Evolutionary conservation across 2,797 vertebrate species (phyloP).

Genomic region (Pseudopleuronectes americanus): DNA sequence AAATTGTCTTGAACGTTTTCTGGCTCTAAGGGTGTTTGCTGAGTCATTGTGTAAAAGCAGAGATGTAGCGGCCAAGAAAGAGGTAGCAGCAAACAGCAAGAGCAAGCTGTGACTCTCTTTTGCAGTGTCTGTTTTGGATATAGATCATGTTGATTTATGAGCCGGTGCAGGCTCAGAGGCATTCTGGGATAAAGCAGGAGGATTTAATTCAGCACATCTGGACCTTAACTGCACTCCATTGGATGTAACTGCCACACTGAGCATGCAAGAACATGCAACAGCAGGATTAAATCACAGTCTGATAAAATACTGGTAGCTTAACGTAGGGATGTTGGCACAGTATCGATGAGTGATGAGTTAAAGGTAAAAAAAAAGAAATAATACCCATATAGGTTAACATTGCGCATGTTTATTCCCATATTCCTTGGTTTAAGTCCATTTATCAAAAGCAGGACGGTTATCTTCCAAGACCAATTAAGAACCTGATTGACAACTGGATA

Average conservation of each 20-base stretch:
- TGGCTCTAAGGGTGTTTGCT: constrained; percentile 46
- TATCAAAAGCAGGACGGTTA: neutral
- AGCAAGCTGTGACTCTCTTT: constrained; percentile 35
- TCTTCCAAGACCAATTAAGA: neutral
- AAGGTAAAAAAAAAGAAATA: neutral
- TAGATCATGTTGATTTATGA: constrained; percentile 71
- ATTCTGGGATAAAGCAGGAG: constrained; percentile 65
- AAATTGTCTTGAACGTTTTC: constrained; percentile 28
- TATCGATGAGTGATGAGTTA: neutral
- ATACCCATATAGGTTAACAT: neutral
- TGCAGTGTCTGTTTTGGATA: constrained; percentile 36
- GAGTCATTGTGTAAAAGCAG: constrained; percentile 62
- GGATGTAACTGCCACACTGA: constrained; percentile 22
- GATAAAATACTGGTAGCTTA: neutral
- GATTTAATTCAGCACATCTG: constrained; percentile 79
- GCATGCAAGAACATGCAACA: constrained; percentile 2
- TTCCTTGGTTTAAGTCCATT: neutral
- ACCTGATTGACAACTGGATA: neutral
- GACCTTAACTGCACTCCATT: constrained; percentile 39
- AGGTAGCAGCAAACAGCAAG: constrained; percentile 38
- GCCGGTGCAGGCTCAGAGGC: constrained; percentile 46
- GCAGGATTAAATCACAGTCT: neutral
- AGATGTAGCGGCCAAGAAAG: constrained; percentile 26
- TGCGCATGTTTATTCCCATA: neutral
- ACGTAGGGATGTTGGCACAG: neutral